Evolutionary conservation across 2,113 vertebrate genomes (phyloP).

Genomic region (Saguinus imperator): DNA sequence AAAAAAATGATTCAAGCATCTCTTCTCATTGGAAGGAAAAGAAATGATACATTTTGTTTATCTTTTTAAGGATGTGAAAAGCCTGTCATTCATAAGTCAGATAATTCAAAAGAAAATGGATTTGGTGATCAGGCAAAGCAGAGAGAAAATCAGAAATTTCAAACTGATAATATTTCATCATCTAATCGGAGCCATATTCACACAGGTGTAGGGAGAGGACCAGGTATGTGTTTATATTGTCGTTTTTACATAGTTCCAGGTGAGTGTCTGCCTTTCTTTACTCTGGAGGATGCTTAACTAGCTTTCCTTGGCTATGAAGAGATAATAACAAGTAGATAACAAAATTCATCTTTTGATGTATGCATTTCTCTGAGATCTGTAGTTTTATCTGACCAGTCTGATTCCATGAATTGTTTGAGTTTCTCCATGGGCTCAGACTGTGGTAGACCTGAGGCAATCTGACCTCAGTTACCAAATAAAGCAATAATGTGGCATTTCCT

Average conservation of each 20-base stretch:
- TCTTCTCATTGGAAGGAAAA: background rate
- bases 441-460: background rate
- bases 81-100: constrained; percentile 80
- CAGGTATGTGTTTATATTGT: constrained; percentile 83
- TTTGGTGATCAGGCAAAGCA: constrained; percentile 82
- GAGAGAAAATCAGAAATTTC: constrained; percentile 82
- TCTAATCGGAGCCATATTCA: constrained; percentile 87
- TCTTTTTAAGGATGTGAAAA: constrained; percentile 82
- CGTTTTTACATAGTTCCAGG: background rate
- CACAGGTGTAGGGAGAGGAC: constrained; percentile 86
- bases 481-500: background rate
- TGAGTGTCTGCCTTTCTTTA: background rate
- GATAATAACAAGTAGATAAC: background rate
- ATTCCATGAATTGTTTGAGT: background rate
- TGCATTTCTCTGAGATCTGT: background rate
- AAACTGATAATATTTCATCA: constrained; percentile 81
- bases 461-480: background rate
- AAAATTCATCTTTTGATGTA: background rate
- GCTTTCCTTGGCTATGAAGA: background rate
- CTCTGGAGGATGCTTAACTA: background rate
- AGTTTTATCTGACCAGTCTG: background rate
- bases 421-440: background rate
- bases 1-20: background rate
- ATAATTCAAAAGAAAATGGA: constrained; percentile 89
- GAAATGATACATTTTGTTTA: constrained; percentile 37